Percentiles rank a stretch among this genome's conserved stretches.
Evolutionary conservation across 1,140 invertebrate genomes (phyloP).

Genomic region (Bombus affinis): DNA sequence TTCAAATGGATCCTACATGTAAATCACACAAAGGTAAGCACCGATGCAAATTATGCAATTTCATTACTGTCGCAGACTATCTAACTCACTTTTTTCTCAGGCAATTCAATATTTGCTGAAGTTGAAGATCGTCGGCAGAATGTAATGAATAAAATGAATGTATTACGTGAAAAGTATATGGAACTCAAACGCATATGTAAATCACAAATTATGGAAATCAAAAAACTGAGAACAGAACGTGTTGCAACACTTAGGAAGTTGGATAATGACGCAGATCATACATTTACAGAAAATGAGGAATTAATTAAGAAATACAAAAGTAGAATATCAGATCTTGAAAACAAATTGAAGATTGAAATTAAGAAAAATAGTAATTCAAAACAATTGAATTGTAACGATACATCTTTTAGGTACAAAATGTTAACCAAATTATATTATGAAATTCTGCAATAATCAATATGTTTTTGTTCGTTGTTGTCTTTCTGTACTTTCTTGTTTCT

Average conservation of each 20-base stretch:
- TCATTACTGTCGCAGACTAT: neutral
- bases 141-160: slow-evolving; percentile 76
- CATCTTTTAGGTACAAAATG: slow-evolving; percentile 32
- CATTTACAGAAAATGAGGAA: slow-evolving; percentile 63
- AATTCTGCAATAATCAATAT: neutral
- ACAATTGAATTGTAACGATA: slow-evolving; percentile 38
- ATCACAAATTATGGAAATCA: slow-evolving; percentile 78
- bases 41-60: neutral
- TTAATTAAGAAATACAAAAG: slow-evolving; percentile 70
- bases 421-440: neutral
- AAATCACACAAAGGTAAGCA: slow-evolving; percentile 70
- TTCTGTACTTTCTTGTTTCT: slow-evolving; percentile 21
- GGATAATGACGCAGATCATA: slow-evolving; percentile 63
- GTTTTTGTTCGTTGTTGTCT: neutral
- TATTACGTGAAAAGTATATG: slow-evolving; percentile 76
- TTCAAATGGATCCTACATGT: slow-evolving; percentile 64
- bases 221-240: slow-evolving; percentile 78
- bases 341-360: slow-evolving; percentile 68
- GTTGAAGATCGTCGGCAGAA: slow-evolving; percentile 82
- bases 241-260: slow-evolving; percentile 67
- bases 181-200: slow-evolving; percentile 78
- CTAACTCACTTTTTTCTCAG: slow-evolving; percentile 52
- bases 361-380: slow-evolving; percentile 59
- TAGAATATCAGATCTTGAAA: slow-evolving; percentile 70
- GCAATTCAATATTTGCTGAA: slow-evolving; percentile 84